phyloP scores from a whole-genome alignment of 2,113 vertebrate genomes.

The Halcyon senegalensis region DNA sequence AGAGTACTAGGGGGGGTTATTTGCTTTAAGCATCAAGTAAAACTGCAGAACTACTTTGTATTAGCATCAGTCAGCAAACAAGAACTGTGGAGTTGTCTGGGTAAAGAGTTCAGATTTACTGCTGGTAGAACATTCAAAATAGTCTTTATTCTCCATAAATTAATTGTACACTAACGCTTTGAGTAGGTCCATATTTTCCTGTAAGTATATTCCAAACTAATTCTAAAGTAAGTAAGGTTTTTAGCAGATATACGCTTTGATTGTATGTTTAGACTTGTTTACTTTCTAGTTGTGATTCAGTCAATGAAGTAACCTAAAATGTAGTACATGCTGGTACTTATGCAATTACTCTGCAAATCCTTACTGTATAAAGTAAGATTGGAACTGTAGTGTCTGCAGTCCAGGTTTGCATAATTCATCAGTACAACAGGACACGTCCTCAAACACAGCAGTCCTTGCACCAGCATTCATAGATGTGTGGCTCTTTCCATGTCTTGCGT shows the following conservation, averaged over 20 bases:
- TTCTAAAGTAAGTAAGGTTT: background rate
- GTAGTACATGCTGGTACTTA: background rate
- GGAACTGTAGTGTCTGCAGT: background rate
- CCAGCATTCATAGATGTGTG: background rate
- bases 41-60: background rate
- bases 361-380: background rate
- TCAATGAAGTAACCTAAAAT: background rate
- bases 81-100: background rate
- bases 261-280: background rate
- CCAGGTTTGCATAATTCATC: background rate
- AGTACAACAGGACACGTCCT: accelerated
- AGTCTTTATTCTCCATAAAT: background rate
- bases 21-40: background rate
- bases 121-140: background rate
- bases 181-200: background rate
- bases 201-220: background rate
- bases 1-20: background rate
- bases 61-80: background rate
- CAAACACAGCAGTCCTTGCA: background rate
- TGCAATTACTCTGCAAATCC: background rate
- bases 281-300: background rate
- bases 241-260: background rate
- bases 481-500: background rate
- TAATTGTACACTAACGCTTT: background rate
- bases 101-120: background rate